Evolutionary conservation across 2,888 invertebrate species (phyloP), one percentile per base, ranked within the genome.

Genomic region (Dendrolimus houi): DNA sequence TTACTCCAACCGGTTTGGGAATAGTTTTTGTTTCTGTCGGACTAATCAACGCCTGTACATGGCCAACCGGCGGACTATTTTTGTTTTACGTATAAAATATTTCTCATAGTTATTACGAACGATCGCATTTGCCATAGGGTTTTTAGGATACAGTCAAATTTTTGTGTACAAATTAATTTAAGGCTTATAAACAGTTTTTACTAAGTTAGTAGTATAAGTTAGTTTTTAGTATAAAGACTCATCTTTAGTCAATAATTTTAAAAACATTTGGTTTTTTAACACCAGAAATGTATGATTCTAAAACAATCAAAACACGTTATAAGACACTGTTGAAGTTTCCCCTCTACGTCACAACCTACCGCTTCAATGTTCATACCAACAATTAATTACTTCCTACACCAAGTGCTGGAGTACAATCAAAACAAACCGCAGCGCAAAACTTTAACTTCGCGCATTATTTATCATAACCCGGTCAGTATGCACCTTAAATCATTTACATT

Each of bases 11-110:
- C 78, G 74, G 81, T 87, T 85, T 76, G 83, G 82, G 83, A 85
- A 87, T 88, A 87, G 87, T 87, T 88, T 88, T 85, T 86, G 83
- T 86, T 85, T 79, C 82, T 74, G 72, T 76, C 77, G 77, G 75
- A 84, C 87, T 89, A 89, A 89, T 88, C 87, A 88, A 87, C 85
- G 84, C 80, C 75, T 70, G 80, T 77, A 81, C 80, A 81, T 79
- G 74, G 74, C 75, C 69, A 73, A 67, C 70, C 72, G 73, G 74
- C 74, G 74, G 73, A 66, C 63, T 65, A 73, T 75, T 79, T 75
- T 70, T 69, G 74, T 77, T 75, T 75, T 68, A 64, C 59, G 60
- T 69, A 69, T 71, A 74, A 74, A 77, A 78, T 71, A 74, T 74
- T 70, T 64, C 56, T 63, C 62, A 64, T 67, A 64, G 70, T 68